phyloP scores from a whole-genome alignment of 2,797 vertebrate genomes.

The Pteropus rufus region DNA sequence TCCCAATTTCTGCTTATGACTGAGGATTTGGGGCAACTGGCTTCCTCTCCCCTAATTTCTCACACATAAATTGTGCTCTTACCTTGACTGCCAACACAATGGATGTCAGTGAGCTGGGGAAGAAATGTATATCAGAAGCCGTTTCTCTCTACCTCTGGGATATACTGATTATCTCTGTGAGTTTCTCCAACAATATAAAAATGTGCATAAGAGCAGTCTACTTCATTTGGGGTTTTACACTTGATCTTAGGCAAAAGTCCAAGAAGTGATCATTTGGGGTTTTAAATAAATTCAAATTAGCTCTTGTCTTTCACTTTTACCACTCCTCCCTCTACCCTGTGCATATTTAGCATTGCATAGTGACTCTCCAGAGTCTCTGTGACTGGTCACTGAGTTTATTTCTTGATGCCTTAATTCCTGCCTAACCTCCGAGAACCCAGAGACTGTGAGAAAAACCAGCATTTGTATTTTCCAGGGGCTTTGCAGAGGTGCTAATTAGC shows the following conservation, averaged over 20 bases:
- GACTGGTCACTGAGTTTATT: neutral
- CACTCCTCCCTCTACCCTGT: neutral
- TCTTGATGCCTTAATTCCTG: slow-evolving; percentile 34
- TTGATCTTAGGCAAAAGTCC: too few species aligned
- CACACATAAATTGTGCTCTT: neutral
- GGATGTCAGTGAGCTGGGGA: neutral
- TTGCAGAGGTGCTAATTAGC: slow-evolving; percentile 68
- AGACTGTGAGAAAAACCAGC: slow-evolving; percentile 55
- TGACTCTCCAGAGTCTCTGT: neutral
- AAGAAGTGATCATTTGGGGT: neutral
- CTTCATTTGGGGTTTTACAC: neutral
- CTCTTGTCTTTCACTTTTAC: neutral
- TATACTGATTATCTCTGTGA: neutral
- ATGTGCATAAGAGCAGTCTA: neutral
- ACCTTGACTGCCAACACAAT: neutral
- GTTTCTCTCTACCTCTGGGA: neutral
- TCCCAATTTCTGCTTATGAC: neutral
- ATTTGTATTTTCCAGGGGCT: slow-evolving; percentile 61
- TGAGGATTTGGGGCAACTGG: neutral
- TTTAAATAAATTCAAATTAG: neutral
- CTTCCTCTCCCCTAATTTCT: neutral
- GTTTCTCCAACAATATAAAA: neutral
- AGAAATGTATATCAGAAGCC: neutral
- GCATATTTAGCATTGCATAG: neutral
- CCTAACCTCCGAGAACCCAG: neutral